Percentiles rank a stretch among this genome's conserved stretches.
These are phyloP conservation scores for Sebastes paucispinis DNA, from an alignment of 2,797 vertebrate species.

Conservation along the genomic window DNA sequence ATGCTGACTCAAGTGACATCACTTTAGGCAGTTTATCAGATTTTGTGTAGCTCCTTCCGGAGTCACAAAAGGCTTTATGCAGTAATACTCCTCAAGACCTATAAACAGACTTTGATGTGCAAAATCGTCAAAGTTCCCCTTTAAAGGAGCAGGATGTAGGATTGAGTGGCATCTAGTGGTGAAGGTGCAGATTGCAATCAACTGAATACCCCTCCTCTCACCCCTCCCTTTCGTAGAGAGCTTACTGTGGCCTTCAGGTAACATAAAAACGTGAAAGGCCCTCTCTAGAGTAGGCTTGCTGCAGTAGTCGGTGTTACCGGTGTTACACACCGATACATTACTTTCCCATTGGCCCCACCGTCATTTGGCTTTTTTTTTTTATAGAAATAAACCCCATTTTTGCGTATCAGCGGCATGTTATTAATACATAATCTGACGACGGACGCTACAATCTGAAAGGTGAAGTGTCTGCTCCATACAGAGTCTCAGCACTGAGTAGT, in stretches of 20 bases:
- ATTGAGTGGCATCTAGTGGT: background rate
- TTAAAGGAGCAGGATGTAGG: background rate
- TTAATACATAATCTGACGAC: too few species aligned
- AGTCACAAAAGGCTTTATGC: background rate
- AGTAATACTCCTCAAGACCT: background rate
- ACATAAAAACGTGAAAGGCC: background rate
- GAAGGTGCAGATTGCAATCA: background rate
- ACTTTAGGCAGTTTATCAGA: background rate
- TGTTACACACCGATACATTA: too few species aligned
- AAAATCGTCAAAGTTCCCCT: background rate
- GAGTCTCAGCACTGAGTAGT: too few species aligned
- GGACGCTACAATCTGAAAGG: too few species aligned
- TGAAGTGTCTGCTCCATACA: too few species aligned
- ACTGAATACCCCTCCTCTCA: background rate
- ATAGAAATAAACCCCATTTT: too few species aligned
- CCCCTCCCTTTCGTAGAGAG: background rate
- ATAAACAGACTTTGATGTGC: background rate
- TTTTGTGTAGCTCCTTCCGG: background rate
- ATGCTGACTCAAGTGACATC: background rate
- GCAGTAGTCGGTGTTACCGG: too few species aligned
- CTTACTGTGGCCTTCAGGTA: background rate
- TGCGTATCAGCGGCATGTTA: too few species aligned
- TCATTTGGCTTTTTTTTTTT: too few species aligned
- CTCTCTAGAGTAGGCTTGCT: too few species aligned
- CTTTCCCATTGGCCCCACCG: too few species aligned